Conservation (phyloP, 1,140 invertebrate genomes). For the Pinna nobilis region DNA sequence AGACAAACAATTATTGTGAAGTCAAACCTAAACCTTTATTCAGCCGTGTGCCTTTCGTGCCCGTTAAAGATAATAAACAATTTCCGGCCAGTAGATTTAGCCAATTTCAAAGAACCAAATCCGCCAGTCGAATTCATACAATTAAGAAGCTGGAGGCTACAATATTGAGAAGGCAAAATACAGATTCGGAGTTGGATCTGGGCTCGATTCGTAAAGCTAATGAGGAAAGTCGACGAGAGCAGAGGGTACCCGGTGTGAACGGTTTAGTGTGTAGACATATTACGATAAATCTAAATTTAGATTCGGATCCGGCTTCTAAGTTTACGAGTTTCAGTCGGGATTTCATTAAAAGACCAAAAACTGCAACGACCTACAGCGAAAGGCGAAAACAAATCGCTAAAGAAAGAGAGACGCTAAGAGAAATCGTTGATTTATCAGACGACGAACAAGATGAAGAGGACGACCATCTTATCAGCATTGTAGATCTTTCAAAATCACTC, state of each 20-base stretch:
- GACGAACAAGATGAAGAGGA: not conserved
- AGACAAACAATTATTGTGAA: conserved; percentile 1
- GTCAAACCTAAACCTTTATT: conserved; percentile 7
- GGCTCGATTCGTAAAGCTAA: conserved; percentile 20
- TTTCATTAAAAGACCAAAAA: conserved; percentile 24
- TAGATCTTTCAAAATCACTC: conserved; percentile 28
- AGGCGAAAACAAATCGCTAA: not conserved
- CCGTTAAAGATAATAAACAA: conserved; percentile 12
- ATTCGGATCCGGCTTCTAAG: not conserved
- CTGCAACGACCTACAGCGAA: conserved; percentile 21
- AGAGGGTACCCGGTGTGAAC: conserved; percentile 18
- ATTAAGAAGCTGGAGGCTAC: conserved; percentile 30
- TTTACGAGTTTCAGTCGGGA: conserved; percentile 15
- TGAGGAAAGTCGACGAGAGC: not conserved
- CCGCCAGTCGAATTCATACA: conserved; percentile 29
- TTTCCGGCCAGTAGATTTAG: not conserved
- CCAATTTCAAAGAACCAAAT: conserved; percentile 18
- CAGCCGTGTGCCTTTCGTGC: not conserved
- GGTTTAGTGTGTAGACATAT: conserved; percentile 36
- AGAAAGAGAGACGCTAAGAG: not conserved
- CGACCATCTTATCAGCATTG: conserved; percentile 17
- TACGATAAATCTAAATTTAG: conserved; percentile 22
- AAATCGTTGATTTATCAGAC: no score
- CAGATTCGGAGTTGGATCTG: conserved; percentile 31
- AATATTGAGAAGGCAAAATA: conserved; percentile 36